Evolutionary conservation across 2,888 invertebrate genomes (phyloP), one percentile per base, ranked within the genome.

Genomic region (Gisinianus flammeolus): DNA sequence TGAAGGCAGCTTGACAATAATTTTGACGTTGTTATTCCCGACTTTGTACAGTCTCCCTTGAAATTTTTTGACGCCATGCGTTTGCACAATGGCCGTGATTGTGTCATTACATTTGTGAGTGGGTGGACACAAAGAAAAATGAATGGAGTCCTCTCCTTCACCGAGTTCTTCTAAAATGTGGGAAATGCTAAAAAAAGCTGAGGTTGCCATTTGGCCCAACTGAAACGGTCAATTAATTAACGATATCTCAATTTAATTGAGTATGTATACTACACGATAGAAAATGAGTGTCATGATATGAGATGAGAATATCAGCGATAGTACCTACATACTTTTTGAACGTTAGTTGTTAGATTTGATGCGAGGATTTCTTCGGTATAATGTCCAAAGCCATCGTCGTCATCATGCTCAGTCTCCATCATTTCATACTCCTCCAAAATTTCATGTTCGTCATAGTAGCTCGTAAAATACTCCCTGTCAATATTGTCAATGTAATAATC

Each of bases 401-500:
- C 19, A 58, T 58, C 58, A 6, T 12, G 19, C 8, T 44, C 52
- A 44, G 8, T 44, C 16, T 8, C 52, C 16, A 44, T 44, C 16
- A 44, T 16, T 56, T 56, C 56, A 56, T 56, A 4, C 16, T 56
- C 56, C 22, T 56, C 56, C 6, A 44, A 10, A 44, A 10, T 44
- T 10, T 44, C 44, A 44, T 10, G 24, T 6, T 19, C 58, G n/a
- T 58, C 58, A 6, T 44, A 10, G 31, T 72, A 72, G 3, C 58
- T 33, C 10, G 26, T 22, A 54, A 72, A 72, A 54, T 72, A 72
- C 19, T 72, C 72, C 2, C 72, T 56, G 2, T 10, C 31, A 0
- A 54, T 16, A 16, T 28, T 28, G n/a, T 72, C 56, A n/a, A 72
- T 26, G 30, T 72, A 72, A 22, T 72, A 72, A 22, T 72, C 72